Base-by-base conservation (phyloP, 1,140 invertebrate species). In the Caenorhabditis tropicalis region DNA sequence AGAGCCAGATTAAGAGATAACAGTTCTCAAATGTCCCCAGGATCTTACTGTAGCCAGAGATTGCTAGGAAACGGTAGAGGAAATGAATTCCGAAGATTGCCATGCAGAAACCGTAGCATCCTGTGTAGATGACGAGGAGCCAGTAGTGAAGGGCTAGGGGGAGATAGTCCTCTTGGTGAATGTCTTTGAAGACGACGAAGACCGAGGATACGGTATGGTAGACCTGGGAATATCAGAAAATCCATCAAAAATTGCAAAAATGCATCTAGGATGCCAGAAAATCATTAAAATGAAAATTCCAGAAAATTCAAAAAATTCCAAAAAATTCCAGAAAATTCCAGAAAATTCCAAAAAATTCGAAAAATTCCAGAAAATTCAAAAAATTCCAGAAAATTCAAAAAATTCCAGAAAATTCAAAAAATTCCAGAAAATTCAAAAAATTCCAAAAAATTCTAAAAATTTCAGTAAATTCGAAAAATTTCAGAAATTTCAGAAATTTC, bases 81-180 rank as follows among this genome's bases (percentile, higher is more conserved):
- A 65, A 65, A 36, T 65, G 58, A 36, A 65, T 65, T 33, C 58
- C 58, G 10, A 65, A 65, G 19, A 65, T 65, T 12, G 12, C 58
- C 58, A 65, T 65, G 19, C 58, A 65, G 24, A 65, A 65, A 19
- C 58, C 58, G 36, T 65, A 65, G 15, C 58, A 65, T 19, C 58
- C 58, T 6, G 58, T 33, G 16, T 65, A 65, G 29, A 65, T 31
- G 10, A 65, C 58, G 2, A 65, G 31, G 19, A 65, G 58, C 58
- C 58, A 65, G 24, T 65, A 65, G 21, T 65, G 58, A 19, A 65
- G 12, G 2, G 12, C 0, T 3, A 36, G 3, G 1, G 58, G 58
- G 3, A 65, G 12, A 36, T 65, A 65, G 15, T 16, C 29, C 19
- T 65, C 29, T 1, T 65, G 29, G 19, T 36, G 58, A 9, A 65